phyloP scores from a whole-genome alignment of 2,888 invertebrate genomes.

The Trachelus stipa region DNA sequence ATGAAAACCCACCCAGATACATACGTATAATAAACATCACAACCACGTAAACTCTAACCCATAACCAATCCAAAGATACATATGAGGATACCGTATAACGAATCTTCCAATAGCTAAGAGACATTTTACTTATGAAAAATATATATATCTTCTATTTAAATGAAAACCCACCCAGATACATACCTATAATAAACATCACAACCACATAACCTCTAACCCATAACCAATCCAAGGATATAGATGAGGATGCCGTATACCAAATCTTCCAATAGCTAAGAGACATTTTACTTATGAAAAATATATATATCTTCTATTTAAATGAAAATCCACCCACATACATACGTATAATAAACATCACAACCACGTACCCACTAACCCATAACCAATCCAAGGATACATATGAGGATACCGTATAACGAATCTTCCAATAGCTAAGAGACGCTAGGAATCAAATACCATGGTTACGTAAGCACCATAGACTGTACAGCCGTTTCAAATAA shows the following conservation, averaged over 20 bases:
- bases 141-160: background rate
- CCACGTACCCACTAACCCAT: background rate
- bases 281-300: background rate
- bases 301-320: background rate
- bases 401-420: background rate
- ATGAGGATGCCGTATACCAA: background rate
- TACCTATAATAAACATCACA: too few species aligned
- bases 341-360: too few species aligned
- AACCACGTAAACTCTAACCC: background rate
- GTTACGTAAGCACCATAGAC: conserved; percentile 44
- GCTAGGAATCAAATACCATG: conserved; percentile 30
- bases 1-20: background rate
- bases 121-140: background rate
- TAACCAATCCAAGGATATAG: background rate
- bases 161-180: background rate
- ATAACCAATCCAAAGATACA: background rate
- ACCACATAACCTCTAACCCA: background rate
- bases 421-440: background rate
- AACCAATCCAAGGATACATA: background rate
- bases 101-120: background rate
- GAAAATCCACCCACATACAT: background rate
- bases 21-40: too few species aligned
- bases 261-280: background rate
- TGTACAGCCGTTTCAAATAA: conserved; percentile 54
- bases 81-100: background rate